Evolutionary conservation across 2,797 vertebrate genomes (phyloP), one percentile per base, ranked within the genome.

Genomic region (Takifugu rubripes): DNA sequence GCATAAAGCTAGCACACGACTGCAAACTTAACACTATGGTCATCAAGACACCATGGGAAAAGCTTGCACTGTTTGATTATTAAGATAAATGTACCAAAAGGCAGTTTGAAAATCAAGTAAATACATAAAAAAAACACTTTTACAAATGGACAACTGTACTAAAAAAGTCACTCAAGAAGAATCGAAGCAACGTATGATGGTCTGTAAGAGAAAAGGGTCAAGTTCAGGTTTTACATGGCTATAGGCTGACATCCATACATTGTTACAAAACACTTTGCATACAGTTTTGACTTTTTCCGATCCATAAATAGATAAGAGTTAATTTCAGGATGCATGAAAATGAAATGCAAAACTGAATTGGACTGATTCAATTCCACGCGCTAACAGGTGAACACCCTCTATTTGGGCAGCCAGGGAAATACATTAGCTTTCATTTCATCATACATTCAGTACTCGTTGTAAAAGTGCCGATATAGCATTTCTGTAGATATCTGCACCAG

Each of bases 91-190:
- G 93, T 98, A 98, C 94, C 98, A 98, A 96, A 98, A 98, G 96
- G 95, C 96, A 95, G 91, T 98, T 93, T 95, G 93, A 95, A 96
- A 99, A 98, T 95, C 93, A 94, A 95, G 95, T 99, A 98, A 92
- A 99, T 98, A 98, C 94, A 97, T 96, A 94, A 99, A 99, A 96
- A 94, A 99, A 98, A 96, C 91, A 94, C 94, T 94, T 94, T 81
- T 95, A 97, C 96, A 97, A 96, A 96, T 94, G 96, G 94, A 94
- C 93, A 93, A 95, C 12, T 91, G 93, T 98, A 98, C 92, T 98
- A 97, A 95, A 91, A 91, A 92, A 90, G 86, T 91, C 89, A 91
- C 88, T 90, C 83, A 82, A 89, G 90, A 88, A 83, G 77, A 87
- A 86, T 62, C 74, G 73, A 93, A 92, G 88, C 84, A 54, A 89